Evolutionary conservation across 2,797 vertebrate species (phyloP), one percentile per base, ranked within the genome.

Genomic region (Chrosomus eos): DNA sequence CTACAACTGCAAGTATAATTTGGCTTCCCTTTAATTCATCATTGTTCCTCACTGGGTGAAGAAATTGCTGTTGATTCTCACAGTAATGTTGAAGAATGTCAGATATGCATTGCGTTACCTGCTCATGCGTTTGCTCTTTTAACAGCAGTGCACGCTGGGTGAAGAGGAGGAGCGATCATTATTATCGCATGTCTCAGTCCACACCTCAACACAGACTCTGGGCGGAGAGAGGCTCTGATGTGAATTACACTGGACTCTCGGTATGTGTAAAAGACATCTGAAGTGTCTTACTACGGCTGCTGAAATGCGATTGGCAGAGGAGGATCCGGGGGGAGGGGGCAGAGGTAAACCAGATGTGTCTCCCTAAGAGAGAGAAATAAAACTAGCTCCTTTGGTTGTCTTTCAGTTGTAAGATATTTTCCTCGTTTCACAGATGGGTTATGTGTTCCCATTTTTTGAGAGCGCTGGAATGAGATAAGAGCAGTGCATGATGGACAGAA

Each of bases 341-440:
- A 93, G 94, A 93, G 91, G 91, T 92, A 92, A 95, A 95, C 91
- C 94, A 95, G 93, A 94, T 95, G 93, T 94, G 86, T 91, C 62
- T 81, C 26, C 6, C 86, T 89, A 0, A 26, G 80, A 89, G 70
- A 84, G 60, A 53, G 74, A 72, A 60, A 67, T 82, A 74, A 71
- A 82, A 83, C 62, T 31, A 51, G 16, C 58, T 48, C n/a, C 38
- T 80, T 23, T 26, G 23, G 58, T 80, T 60, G 40, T 73, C 45
- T 53, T 68, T 48, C 7, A 2, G 3, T 68, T 68, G 67, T 28
- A 26, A 40, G 80, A 55, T 74, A 55, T 75, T 43, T 28, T 28
- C 23, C 64, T 62, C 31, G 10, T 74, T 80, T 80, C 64, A 36
- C 36, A 85, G 74, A 87, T 71, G n/a, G 19, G 18, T 72, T 36